A percentile compares a stretch with the other conserved stretches of the same genome.
Evolutionary conservation across 2,888 invertebrate genomes (phyloP).

Genomic region (Pyrochroa serraticornis): DNA sequence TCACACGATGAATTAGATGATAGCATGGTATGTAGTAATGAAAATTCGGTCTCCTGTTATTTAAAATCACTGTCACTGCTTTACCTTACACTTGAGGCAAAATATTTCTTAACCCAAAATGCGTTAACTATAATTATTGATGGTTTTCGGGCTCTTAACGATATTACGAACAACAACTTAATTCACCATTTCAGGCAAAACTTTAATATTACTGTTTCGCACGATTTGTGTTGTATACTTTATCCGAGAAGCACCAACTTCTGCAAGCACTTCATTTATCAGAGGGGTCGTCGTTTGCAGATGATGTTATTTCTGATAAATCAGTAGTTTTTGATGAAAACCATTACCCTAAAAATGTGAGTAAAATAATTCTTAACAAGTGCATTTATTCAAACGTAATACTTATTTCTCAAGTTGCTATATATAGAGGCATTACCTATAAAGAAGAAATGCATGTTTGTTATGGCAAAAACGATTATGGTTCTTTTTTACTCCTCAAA

Average conservation of each 20-base stretch:
- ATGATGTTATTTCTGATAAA: too few relatives aligned
- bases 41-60: too few relatives aligned
- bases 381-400: background rate
- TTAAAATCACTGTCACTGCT: too few relatives aligned
- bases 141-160: background rate
- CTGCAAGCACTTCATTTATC: slow-evolving; percentile 10
- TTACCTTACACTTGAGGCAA: background rate
- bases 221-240: slow-evolving; percentile 3
- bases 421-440: background rate
- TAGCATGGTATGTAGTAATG: too few relatives aligned
- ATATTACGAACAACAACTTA: too few relatives aligned
- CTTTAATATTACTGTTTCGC: background rate
- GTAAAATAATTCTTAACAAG: background rate
- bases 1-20: too few relatives aligned
- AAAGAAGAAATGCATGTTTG: background rate
- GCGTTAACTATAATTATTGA: background rate
- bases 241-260: slow-evolving; percentile 25
- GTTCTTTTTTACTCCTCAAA: background rate
- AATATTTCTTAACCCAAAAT: background rate
- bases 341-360: background rate
- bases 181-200: too few relatives aligned
- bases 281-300: too few relatives aligned
- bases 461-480: background rate
- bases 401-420: background rate
- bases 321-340: too few relatives aligned